Evolutionary conservation across 2,888 invertebrate species (phyloP).

Genomic region (Andrena trimmerana): DNA sequence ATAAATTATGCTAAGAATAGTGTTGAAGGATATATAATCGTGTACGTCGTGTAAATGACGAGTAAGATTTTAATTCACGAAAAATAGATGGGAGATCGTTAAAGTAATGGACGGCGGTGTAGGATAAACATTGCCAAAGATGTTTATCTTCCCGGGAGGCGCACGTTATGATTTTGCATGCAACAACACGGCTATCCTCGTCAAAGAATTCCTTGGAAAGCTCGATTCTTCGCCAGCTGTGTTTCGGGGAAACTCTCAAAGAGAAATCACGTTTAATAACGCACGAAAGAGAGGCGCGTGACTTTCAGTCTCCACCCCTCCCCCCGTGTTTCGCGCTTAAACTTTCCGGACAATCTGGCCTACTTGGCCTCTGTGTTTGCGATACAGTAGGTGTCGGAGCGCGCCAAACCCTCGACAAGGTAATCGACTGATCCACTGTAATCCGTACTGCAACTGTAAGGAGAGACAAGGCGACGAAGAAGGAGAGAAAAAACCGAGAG

Average conservation of each 20-base stretch:
- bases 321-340: conserved; percentile 19
- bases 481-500: conserved; percentile 20
- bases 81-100: too few species aligned
- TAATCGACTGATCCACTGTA: conserved; percentile 68
- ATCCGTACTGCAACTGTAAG: conserved; percentile 52
- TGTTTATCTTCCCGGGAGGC: background rate
- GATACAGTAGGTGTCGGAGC: conserved; percentile 41
- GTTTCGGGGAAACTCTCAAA: conserved; percentile 20
- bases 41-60: too few species aligned
- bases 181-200: background rate
- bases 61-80: too few species aligned
- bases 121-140: too few species aligned
- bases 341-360: conserved; percentile 38
- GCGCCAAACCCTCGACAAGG: conserved; percentile 36
- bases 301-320: conserved; percentile 10
- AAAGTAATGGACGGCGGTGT: too few species aligned
- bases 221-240: conserved; percentile 8
- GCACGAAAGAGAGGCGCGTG: conserved; percentile 19
- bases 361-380: conserved; percentile 49
- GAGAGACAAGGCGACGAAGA: conserved; percentile 38
- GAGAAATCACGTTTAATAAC: conserved; percentile 34
- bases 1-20: too few species aligned
- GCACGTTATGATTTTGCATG: conserved; percentile 15
- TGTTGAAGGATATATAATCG: too few species aligned
- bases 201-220: conserved; percentile 27